phyloP scores from a whole-genome alignment of 23 tunicate genomes.

The Ciona savignyi region DNA sequence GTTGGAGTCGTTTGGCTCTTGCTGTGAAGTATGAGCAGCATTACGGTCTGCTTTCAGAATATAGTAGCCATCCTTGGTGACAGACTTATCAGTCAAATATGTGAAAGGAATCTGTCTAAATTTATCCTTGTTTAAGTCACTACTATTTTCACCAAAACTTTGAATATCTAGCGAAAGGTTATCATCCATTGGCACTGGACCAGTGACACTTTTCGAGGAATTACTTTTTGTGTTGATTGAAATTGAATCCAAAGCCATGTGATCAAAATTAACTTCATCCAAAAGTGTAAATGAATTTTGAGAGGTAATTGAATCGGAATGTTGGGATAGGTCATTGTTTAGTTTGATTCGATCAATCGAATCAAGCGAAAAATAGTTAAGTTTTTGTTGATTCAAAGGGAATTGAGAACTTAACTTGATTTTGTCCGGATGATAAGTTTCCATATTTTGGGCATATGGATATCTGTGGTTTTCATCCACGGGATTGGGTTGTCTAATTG shows the following conservation, averaged over 20 bases:
- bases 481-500: background rate
- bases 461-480: too few species aligned
- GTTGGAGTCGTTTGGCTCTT: background rate
- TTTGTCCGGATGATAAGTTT: too few species aligned
- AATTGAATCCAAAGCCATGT: background rate
- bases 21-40: background rate
- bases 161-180: background rate
- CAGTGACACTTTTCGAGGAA: background rate
- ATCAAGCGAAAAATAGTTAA: background rate
- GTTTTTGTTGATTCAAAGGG: background rate
- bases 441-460: too few species aligned
- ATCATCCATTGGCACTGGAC: background rate
- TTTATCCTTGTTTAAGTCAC: background rate
- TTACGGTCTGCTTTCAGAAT: background rate
- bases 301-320: background rate
- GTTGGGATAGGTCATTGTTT: background rate
- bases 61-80: background rate
- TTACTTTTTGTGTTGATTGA: background rate
- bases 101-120: background rate
- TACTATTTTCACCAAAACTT: too few species aligned
- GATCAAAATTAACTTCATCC: background rate
- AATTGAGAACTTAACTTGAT: too few species aligned
- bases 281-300: background rate
- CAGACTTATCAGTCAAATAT: background rate
- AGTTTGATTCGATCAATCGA: background rate